Conservation (phyloP, 2,113 vertebrate genomes). For the Eolophus roseicapilla region DNA sequence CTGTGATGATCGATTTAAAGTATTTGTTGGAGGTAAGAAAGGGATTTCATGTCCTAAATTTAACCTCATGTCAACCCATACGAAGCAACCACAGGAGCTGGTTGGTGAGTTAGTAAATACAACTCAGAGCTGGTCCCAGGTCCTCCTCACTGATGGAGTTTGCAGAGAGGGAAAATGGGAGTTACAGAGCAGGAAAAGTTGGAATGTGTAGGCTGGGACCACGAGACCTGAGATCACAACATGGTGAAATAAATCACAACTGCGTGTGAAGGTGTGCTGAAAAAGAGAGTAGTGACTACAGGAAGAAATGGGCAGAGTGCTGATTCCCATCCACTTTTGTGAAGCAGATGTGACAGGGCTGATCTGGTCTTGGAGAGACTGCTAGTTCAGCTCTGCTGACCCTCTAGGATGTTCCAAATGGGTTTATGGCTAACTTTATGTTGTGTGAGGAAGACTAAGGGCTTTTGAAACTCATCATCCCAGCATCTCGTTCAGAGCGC, state of each 20-base stretch:
- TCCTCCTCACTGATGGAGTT: not conserved
- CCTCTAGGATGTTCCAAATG: accelerated
- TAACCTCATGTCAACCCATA: not conserved
- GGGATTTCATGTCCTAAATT: constrained; percentile 32
- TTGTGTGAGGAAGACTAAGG: not conserved
- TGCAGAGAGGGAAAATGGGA: not conserved
- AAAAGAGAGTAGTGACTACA: not conserved
- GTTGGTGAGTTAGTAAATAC: not conserved
- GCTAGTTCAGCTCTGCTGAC: not conserved
- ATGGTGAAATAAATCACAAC: not conserved
- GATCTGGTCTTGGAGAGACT: not conserved
- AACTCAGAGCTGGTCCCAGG: not conserved
- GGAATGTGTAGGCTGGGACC: not conserved
- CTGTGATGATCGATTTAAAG: not conserved
- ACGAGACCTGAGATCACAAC: not conserved
- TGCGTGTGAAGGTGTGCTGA: not conserved
- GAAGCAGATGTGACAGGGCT: not conserved
- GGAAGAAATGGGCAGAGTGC: not conserved
- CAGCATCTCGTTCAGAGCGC: not conserved
- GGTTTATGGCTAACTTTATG: not conserved
- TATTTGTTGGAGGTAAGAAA: constrained; percentile 1
- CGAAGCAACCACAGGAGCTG: not conserved
- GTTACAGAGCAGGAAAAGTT: not conserved
- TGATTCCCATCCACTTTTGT: accelerated
- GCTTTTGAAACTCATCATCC: not conserved